Base-by-base conservation (phyloP, 1,140 invertebrate species). In the Pteromalus puparum region DNA sequence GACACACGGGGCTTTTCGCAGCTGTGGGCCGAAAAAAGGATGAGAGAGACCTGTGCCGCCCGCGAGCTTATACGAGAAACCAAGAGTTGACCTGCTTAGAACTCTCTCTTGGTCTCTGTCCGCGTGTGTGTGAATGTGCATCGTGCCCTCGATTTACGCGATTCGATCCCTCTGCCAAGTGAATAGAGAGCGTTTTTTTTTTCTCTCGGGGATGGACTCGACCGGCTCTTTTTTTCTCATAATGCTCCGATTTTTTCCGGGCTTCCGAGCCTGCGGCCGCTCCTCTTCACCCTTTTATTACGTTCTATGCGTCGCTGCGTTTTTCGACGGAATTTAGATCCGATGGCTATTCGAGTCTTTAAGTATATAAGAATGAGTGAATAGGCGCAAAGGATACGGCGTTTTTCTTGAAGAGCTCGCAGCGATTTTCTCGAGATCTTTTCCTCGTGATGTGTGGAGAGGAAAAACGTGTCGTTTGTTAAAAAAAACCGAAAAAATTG, bases 11-110 rank as follows among this genome's bases (percentile, higher is more conserved):
- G 88, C 90, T 92, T 93, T 92, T 92, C 92, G 92, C 92, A 92
- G 92, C 92, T 92, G 92, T 92, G 92, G 90, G 86, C 87, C 85
- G 90, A 85, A 87, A 91, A 92, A 93, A 93, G 91, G 91, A 91
- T 92, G 92, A 21, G 30, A 46, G 65, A 4, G 68, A 26, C 91
- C 90, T 92, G 92, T 89, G 88, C n/a, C 26, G 24, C 67, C 53
- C 68, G 76, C 76, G 46, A 42, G 21, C 26, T 18, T 26, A 72
- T 26, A 42, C 13, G 74, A 78, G 82, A 78, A 83, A 72, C 74
- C 82, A 67, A 48, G 48, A 89, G 88, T 89, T 91, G 89, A 85
- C 88, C 85, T 90, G 87, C 88, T 81, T 88, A 89, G 89, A 87
- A 73, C 74, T 74, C 61, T 81, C 84, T 75, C 86, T 85, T 38